Evolutionary conservation across 2,797 vertebrate species (phyloP).

Genomic region (Oryzias sinensis): DNA sequence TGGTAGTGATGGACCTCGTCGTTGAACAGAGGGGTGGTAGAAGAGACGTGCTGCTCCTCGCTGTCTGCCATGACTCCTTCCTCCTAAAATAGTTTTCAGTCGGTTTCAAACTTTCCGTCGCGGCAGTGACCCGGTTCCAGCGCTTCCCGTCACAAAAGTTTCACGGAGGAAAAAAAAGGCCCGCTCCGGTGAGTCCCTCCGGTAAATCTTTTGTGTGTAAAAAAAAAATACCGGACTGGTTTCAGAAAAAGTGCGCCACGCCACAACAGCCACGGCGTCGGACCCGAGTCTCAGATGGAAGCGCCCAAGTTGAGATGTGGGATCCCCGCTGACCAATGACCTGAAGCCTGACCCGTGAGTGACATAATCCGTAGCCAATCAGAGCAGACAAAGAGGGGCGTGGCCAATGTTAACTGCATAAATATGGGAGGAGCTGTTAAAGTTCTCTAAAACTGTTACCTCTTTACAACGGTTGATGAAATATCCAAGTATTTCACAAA

Average conservation of each 20-base stretch:
- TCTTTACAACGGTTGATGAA: not conserved
- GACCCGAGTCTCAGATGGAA: constrained; percentile 45
- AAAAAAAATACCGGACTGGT: constrained; percentile 8
- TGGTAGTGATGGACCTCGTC: constrained; percentile 61
- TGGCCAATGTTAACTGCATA: constrained; percentile 6
- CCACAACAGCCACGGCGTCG: constrained; percentile 50
- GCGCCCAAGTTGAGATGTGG: constrained; percentile 40
- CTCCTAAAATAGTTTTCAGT: constrained; percentile 13
- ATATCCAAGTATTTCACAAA: too few species aligned
- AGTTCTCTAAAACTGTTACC: not conserved
- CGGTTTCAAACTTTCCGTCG: constrained; percentile 39
- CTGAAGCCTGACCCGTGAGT: constrained; percentile 19
- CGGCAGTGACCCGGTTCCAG: not conserved
- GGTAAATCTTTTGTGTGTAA: constrained; percentile 3
- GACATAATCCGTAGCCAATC: constrained; percentile 55
- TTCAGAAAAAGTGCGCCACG: constrained; percentile 47
- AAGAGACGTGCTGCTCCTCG: constrained; percentile 66
- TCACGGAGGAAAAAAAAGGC: constrained; percentile 6
- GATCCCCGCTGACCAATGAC: constrained; percentile 52
- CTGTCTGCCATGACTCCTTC: constrained; percentile 77
- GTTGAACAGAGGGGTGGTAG: constrained; percentile 60
- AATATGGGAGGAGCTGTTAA: constrained; percentile 26
- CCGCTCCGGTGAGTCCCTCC: constrained; percentile 18
- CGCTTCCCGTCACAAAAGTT: constrained; percentile 13
- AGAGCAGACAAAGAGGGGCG: not conserved